Evolutionary conservation across 2,113 vertebrate genomes (phyloP), one percentile per base, ranked within the genome.

Genomic region (Myotis lucifugus): DNA sequence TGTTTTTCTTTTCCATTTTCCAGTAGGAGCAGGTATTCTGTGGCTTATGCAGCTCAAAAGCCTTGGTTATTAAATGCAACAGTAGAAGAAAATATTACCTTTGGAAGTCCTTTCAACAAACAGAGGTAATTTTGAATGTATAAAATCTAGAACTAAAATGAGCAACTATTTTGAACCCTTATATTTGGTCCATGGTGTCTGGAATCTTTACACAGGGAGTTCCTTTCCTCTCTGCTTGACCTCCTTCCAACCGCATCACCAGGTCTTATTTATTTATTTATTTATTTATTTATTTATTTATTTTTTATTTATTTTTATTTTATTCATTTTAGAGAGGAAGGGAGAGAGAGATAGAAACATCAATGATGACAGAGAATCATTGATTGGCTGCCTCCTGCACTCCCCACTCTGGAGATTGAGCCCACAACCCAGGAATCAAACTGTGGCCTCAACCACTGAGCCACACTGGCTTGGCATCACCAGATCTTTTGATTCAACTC

Each of bases 1-100:
- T 79, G 14, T 69, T 93, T 87, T 27, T 94, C 5, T 89, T 96
- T 91, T 23, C 54, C 46, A 78, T 56, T 97, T 96, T 96, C 2
- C 95, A 99, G 99, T 95, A 99, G 99, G 97, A 99, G 98, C 98
- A 99, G 99, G 85, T 99, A 99, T 88, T 99, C 99, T 0, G 99
- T 99, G 97, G 99, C 99, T 92, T 99, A 99, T 0, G 99, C 99
- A 67, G 98, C 99, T 88, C 99, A 99, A 97, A 99, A 99, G 97
- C 99, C 99, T 0, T 99, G 99, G 99, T 98, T 99, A 95, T 98
- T 99, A 88, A 99, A 99, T 56, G 99, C 99, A 17, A 99, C 99
- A 0, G 99, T 99, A 93, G 99, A 99, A 96, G 99, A 99, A 37
- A 99, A 99, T 98, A 99, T 99, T 92, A 99, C 99, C 29, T 99